phyloP scores from a whole-genome alignment of 2,888 invertebrate genomes.

The Peribatodes rhomboidaria region DNA sequence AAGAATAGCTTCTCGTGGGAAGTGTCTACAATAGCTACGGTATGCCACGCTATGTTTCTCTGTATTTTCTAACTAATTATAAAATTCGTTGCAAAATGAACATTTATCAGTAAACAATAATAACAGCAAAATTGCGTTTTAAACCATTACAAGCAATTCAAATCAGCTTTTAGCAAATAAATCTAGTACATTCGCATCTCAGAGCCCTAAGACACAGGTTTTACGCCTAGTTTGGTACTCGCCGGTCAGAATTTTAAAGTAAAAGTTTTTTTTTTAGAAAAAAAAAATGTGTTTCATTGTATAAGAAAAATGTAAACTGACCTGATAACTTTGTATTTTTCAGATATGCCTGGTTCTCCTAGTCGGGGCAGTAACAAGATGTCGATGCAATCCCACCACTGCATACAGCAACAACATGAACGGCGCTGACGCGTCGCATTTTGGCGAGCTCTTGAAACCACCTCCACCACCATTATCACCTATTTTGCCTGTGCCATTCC shows the following conservation, averaged over 20 bases:
- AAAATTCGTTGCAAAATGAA: constrained; percentile 54
- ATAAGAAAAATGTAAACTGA: background rate
- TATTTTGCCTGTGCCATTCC: constrained; percentile 76
- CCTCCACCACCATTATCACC: constrained; percentile 75
- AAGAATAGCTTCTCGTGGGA: constrained; percentile 81
- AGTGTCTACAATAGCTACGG: constrained; percentile 71
- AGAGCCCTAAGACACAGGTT: too few relatives aligned
- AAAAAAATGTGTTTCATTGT: too few relatives aligned
- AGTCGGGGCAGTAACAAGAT: constrained; percentile 62
- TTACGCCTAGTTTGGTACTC: too few relatives aligned
- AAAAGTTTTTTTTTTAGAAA: too few relatives aligned
- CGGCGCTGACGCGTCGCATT: constrained; percentile 67
- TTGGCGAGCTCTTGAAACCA: constrained; percentile 76
- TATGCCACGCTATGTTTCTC: constrained; percentile 79
- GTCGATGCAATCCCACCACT: constrained; percentile 65
- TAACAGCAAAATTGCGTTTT: background rate
- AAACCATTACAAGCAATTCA: background rate
- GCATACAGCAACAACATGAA: constrained; percentile 62
- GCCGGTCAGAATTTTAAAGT: too few relatives aligned
- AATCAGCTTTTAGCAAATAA: too few relatives aligned
- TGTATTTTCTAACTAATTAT: constrained; percentile 79
- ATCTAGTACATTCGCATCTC: too few relatives aligned
- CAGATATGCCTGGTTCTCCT: constrained; percentile 75
- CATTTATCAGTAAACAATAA: constrained; percentile 31
- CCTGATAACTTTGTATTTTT: constrained; percentile 52